Evolutionary conservation across 2,888 invertebrate species (phyloP).

Genomic region (Macrosiphum euphorbiae): DNA sequence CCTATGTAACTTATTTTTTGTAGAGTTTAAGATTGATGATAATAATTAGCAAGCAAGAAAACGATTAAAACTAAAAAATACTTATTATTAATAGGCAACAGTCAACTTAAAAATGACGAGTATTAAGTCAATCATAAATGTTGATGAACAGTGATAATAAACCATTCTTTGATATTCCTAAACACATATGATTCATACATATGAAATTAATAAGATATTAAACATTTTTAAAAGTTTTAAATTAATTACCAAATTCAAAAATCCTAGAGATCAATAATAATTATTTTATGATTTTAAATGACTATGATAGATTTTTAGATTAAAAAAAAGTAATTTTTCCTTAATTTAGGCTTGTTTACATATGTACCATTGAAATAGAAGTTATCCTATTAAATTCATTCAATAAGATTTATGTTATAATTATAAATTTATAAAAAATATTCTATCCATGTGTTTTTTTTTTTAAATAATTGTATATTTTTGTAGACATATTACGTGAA

Average conservation of each 20-base stretch:
- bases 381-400: background rate
- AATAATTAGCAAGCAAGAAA: background rate
- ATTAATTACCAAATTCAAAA: too few relatives aligned
- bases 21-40: background rate
- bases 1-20: background rate
- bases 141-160: background rate
- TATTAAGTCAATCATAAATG: background rate
- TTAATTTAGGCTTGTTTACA: background rate
- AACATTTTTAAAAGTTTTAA: too few relatives aligned
- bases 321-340: background rate
- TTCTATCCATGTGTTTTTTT: background rate
- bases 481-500: background rate
- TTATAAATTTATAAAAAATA: background rate
- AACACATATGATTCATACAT: too few relatives aligned
- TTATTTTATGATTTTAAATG: background rate
- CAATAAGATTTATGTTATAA: background rate
- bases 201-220: too few relatives aligned
- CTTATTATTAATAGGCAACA: background rate
- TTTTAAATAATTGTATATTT: constrained; percentile 7
- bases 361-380: background rate
- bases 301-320: background rate
- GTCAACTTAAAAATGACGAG: background rate
- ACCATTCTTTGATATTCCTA: too few relatives aligned
- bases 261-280: background rate
- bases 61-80: background rate